Conservation (phyloP, 1,140 invertebrate genomes). For the Drosophila suzukii region DNA sequence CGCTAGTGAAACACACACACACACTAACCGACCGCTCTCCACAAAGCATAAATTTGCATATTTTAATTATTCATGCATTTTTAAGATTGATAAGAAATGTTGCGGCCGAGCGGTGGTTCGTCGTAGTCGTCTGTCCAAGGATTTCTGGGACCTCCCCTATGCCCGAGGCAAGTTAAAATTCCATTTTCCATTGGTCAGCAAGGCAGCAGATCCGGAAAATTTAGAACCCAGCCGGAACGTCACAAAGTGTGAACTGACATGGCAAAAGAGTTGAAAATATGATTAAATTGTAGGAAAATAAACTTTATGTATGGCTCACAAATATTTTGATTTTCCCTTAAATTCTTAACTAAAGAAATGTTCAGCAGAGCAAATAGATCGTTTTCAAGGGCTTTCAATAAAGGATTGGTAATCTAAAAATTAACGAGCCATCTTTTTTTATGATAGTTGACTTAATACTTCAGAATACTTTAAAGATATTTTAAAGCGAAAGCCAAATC, state of each 20-base stretch:
- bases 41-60: slow-evolving; percentile 75
- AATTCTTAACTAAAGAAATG: background rate
- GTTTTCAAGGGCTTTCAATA: background rate
- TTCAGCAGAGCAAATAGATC: background rate
- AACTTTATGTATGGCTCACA: background rate
- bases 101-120: slow-evolving; percentile 17
- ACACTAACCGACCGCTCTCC: slow-evolving; percentile 41
- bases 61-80: slow-evolving; percentile 83
- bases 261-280: slow-evolving; percentile 28
- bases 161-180: slow-evolving; percentile 27
- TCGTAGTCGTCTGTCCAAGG: slow-evolving; percentile 11
- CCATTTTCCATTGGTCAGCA: slow-evolving; percentile 31
- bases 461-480: too few relatives aligned
- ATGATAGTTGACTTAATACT: too few relatives aligned
- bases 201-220: slow-evolving; percentile 15
- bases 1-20: slow-evolving; percentile 1
- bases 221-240: background rate
- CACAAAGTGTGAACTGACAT: slow-evolving; percentile 20
- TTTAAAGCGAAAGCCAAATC: too few relatives aligned
- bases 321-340: slow-evolving; percentile 8
- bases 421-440: too few relatives aligned
- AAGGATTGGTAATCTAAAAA: too few relatives aligned
- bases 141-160: slow-evolving; percentile 12
- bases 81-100: slow-evolving; percentile 80
- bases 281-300: slow-evolving; percentile 10